Percentiles rank a stretch among this genome's conserved stretches.
Evolutionary conservation across 2,888 invertebrate species (phyloP).

Genomic region (Acronicta aceris): DNA sequence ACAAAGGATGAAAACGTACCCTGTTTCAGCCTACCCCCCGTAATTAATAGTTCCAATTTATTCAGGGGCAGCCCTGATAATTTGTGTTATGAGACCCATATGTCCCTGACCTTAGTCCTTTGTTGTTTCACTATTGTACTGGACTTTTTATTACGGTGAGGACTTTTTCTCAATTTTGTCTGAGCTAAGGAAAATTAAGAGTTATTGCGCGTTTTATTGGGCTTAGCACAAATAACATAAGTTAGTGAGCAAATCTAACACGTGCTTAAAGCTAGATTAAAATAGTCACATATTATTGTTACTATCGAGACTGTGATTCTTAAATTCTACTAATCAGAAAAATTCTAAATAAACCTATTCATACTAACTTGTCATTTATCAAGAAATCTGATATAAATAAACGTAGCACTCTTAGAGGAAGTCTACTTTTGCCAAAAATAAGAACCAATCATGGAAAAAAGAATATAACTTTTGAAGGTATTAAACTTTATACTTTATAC

Average conservation of each 20-base stretch:
- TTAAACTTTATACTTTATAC: no score
- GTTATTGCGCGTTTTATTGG: conserved; percentile 1
- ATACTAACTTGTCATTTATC: no score
- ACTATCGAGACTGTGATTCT: no score
- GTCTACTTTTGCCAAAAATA: no score
- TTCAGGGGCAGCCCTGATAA: conserved; percentile 39
- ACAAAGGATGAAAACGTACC: conserved; percentile 27
- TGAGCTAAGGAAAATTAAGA: conserved; percentile 12
- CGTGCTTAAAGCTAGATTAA: no score
- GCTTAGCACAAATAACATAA: background rate
- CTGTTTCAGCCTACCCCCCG: conserved; percentile 17
- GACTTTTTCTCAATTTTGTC: conserved; percentile 20
- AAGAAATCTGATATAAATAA: no score
- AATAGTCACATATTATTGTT: background rate
- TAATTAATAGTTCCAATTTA: conserved; percentile 55
- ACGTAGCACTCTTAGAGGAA: no score
- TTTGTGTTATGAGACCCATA: conserved; percentile 35
- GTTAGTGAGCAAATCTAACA: background rate
- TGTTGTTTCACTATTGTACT: conserved; percentile 17
- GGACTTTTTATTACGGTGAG: conserved; percentile 11
- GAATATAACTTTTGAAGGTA: no score
- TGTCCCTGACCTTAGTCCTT: conserved; percentile 39
- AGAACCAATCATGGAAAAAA: no score
- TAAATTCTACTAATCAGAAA: no score
- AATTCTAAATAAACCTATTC: no score